Percentiles rank a stretch among this genome's conserved stretches.
Conservation (phyloP, 2,113 vertebrate genomes). For the Megatriorchis doriae region DNA sequence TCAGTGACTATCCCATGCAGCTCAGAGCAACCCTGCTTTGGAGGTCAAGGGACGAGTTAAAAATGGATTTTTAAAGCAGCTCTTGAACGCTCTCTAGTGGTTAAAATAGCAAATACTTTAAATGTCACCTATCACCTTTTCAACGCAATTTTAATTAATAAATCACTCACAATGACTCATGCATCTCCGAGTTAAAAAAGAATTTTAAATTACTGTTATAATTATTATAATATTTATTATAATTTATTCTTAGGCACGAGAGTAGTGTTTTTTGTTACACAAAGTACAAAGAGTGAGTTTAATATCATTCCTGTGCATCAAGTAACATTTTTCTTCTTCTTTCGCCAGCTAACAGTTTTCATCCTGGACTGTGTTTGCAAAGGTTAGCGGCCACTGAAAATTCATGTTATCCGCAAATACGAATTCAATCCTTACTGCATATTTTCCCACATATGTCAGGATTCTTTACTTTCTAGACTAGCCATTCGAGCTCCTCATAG, state of each 20-base stretch:
- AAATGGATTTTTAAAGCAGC: not conserved
- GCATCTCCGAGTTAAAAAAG: not conserved
- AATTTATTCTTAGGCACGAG: not conserved
- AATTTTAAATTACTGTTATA: not conserved
- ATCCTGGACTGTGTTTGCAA: not conserved
- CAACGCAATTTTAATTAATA: not conserved
- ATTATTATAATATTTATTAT: not conserved
- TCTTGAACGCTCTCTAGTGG: slow-evolving; percentile 66
- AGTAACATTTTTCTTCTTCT: not conserved
- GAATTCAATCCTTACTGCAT: not conserved
- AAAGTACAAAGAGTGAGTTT: not conserved
- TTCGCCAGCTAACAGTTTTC: not conserved
- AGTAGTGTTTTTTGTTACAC: not conserved
- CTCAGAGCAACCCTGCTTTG: not conserved
- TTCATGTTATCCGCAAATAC: not conserved
- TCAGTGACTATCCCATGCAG: rapidly evolving
- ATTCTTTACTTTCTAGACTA: not conserved
- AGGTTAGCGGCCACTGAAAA: not conserved
- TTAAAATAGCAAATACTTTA: not conserved
- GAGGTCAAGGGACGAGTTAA: not conserved
- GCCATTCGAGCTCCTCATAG: not conserved
- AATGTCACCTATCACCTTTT: not conserved
- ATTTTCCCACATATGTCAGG: not conserved
- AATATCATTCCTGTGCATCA: not conserved
- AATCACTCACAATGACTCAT: not conserved